A percentile compares a stretch with the other conserved stretches of the same genome.
Evolutionary conservation across 2,113 vertebrate genomes (phyloP).

Genomic region (Aspiorhynchus laticeps): DNA sequence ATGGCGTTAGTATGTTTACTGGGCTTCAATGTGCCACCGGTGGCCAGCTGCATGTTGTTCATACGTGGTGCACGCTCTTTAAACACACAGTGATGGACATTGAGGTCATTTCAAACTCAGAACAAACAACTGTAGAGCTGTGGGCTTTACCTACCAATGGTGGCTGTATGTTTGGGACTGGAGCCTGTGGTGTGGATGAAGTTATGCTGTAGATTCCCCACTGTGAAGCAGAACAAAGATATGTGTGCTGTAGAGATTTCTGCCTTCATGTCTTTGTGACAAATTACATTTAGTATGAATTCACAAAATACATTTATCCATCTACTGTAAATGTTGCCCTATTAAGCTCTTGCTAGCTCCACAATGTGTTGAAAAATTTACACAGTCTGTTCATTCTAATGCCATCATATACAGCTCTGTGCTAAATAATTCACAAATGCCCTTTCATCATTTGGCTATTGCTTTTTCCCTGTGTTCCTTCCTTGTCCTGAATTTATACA

Average conservation of each 20-base stretch:
- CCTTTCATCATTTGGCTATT: slow-evolving; percentile 46
- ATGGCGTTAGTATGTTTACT: slow-evolving; percentile 85
- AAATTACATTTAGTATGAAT: not conserved
- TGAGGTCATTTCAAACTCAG: not conserved
- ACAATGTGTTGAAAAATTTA: slow-evolving; percentile 21
- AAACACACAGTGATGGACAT: slow-evolving; percentile 41
- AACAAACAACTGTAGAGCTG: not conserved
- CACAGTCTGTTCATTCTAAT: slow-evolving; percentile 38
- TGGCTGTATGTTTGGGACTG: slow-evolving; percentile 86
- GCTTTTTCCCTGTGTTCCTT: slow-evolving; percentile 21
- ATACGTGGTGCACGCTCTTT: slow-evolving; percentile 80
- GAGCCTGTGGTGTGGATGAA: slow-evolving; percentile 83
- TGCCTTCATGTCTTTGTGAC: not conserved
- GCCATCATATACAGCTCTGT: slow-evolving; percentile 37
- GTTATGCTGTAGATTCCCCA: slow-evolving; percentile 88
- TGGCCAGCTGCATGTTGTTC: slow-evolving; percentile 82
- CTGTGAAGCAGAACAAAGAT: slow-evolving; percentile 75
- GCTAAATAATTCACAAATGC: slow-evolving; percentile 50
- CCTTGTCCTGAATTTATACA: slow-evolving; percentile 44
- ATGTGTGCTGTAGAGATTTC: slow-evolving; percentile 28
- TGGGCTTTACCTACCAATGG: slow-evolving; percentile 78
- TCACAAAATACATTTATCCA: not conserved
- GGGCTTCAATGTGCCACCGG: slow-evolving; percentile 80
- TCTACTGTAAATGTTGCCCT: slow-evolving; percentile 28
- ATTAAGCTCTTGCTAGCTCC: slow-evolving; percentile 21